phyloP scores from a whole-genome alignment of 2,888 invertebrate species.

The Catotricha subobsoleta region DNA sequence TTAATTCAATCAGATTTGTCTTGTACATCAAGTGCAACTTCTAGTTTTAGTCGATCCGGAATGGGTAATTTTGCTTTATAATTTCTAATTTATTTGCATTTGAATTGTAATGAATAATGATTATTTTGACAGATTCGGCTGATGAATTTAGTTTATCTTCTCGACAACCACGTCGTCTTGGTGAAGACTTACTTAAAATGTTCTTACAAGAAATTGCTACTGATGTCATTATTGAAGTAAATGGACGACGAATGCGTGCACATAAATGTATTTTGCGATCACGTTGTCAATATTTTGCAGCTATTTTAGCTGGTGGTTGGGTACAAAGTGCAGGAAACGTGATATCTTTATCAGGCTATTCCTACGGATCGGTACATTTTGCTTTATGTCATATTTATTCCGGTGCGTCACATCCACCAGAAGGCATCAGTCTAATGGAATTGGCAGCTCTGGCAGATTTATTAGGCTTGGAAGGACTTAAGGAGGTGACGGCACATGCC shows the following conservation, averaged over 20 bases:
- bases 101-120: background rate
- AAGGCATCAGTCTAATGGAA: conserved; percentile 69
- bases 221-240: conserved; percentile 71
- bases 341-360: conserved; percentile 65
- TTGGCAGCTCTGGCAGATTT: conserved; percentile 77
- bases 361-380: conserved; percentile 74
- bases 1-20: conserved; percentile 34
- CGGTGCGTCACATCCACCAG: conserved; percentile 75
- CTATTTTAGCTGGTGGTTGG: conserved; percentile 73
- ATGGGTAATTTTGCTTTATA: conserved; percentile 33
- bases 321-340: conserved; percentile 63
- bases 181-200: conserved; percentile 77
- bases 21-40: conserved; percentile 37
- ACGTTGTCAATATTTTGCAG: conserved; percentile 83
- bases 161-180: conserved; percentile 45
- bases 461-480: conserved; percentile 75
- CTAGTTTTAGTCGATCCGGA: conserved; percentile 38
- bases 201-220: conserved; percentile 80
- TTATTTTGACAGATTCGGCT: conserved; percentile 22
- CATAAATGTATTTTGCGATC: conserved; percentile 86
- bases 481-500: conserved; percentile 77
- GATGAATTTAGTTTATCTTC: conserved; percentile 32
- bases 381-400: conserved; percentile 88
- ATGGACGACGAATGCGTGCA: conserved; percentile 65
- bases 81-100: background rate